Evolutionary conservation across 1,140 invertebrate genomes (phyloP), one percentile per base, ranked within the genome.

Genomic region (Cataglyphis hispanica): DNA sequence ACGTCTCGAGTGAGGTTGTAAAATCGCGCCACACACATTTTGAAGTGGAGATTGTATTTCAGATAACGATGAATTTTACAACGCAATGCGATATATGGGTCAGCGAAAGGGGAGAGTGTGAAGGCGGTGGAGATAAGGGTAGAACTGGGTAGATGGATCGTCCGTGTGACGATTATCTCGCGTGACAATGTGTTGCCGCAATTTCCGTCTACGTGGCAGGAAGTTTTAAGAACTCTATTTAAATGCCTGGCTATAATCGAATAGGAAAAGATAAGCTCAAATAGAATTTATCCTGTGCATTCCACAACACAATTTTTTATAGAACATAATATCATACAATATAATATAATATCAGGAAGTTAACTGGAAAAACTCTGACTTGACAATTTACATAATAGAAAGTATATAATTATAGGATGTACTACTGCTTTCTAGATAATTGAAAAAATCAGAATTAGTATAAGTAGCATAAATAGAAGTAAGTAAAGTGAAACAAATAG

Each of bases 1-100:
- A 74, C 56, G 53, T 74, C 53, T 58, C 53, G 22, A 58, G 22
- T 27, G 22, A 37, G 25, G 16, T 5, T 72, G 78, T 46, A 72
- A 83, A 74, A 74, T 70, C 53, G 78, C 46, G 37, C 67, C 50
- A 53, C 63, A 67, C 63, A 69, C 53, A 56, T 46, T 46, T 69
- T 46, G 7, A 81, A 25, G 34, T 22, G 37, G 40, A 75, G 72
- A 84, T 84, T 77, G 58, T 66, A 84, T 76, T 76, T 84, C 83
- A 63, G 83, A 84, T 61, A 83, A 83, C 53, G 67, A 5, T 83
- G 27, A 83, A 83, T 83, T 83, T 83, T 83, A 83, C 78, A 77
- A 50, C 83, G 74, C 74, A 31, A 50, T 77, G 58, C 40, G 40
- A 77, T 76, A 84, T 84, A 77, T 77, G 43, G 83, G 74, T 84